phyloP scores from a whole-genome alignment of 2,797 vertebrate species.

The Galaxias olidus region DNA sequence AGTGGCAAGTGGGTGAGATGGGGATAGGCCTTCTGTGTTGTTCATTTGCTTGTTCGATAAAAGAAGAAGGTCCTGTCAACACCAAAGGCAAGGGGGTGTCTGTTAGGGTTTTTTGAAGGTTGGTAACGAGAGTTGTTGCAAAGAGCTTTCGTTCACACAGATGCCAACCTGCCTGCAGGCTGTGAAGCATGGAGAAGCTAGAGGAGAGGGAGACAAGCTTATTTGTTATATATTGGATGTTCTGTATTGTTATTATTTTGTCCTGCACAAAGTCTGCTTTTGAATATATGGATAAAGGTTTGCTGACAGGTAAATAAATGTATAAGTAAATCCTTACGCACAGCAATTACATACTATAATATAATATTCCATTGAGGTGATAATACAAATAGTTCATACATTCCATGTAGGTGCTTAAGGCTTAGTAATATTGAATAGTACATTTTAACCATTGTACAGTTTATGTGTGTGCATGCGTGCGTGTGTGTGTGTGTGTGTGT shows the following conservation, averaged over 20 bases:
- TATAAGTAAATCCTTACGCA: not conserved
- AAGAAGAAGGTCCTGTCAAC: slow-evolving; percentile 52
- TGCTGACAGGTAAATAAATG: not conserved
- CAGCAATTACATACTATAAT: too few species aligned
- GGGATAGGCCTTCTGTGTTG: slow-evolving; percentile 33
- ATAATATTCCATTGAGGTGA: too few species aligned
- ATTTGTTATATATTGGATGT: slow-evolving; percentile 17
- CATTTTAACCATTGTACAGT: too few species aligned
- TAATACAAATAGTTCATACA: too few species aligned
- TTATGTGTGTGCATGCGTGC: not conserved
- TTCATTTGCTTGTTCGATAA: slow-evolving; percentile 44
- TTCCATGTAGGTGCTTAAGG: too few species aligned
- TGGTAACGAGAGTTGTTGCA: slow-evolving; percentile 12
- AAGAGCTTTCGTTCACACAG: slow-evolving; percentile 32
- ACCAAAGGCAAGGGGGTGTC: slow-evolving; percentile 41
- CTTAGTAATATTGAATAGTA: too few species aligned
- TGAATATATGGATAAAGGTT: not conserved
- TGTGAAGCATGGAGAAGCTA: slow-evolving; percentile 17
- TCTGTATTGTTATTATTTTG: too few species aligned
- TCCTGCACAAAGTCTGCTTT: not conserved
- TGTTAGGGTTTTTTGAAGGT: slow-evolving; percentile 20
- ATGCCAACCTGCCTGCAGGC: slow-evolving; percentile 32
- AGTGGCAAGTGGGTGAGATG: slow-evolving; percentile 5
- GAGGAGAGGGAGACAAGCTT: slow-evolving; percentile 5
- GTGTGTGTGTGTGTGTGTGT: not conserved